These are phyloP conservation scores for Piprites chloris DNA, from an alignment of 2,113 vertebrate genomes.

Conservation along the genomic window DNA sequence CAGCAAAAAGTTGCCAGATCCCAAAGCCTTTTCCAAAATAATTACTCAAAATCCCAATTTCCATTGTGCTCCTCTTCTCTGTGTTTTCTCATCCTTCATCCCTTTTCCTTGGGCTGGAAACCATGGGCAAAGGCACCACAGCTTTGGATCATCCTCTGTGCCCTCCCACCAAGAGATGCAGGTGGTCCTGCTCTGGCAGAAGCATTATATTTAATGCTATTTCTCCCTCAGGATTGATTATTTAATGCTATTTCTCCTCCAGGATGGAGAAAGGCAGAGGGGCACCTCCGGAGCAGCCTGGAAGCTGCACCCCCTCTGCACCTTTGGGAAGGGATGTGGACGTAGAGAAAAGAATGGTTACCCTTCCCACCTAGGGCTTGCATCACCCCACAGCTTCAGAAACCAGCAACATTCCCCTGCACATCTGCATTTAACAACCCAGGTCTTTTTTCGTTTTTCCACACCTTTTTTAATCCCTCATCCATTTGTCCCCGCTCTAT, in stretches of 20 bases:
- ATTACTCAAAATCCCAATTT: not conserved
- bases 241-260: not conserved
- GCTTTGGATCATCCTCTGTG: not conserved
- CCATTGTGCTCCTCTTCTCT: accelerated
- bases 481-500: not conserved
- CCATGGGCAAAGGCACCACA: not conserved
- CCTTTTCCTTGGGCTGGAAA: not conserved
- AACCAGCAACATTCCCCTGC: not conserved
- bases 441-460: not conserved
- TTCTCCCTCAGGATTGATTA: not conserved
- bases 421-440: not conserved
- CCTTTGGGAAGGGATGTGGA: not conserved
- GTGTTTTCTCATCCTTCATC: not conserved
- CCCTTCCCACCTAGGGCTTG: not conserved
- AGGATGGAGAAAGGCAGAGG: not conserved
- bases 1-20: not conserved
- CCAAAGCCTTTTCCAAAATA: not conserved
- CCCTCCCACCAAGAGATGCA: not conserved
- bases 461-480: not conserved
- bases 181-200: not conserved
- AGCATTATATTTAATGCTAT: not conserved
- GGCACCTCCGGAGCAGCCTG: not conserved
- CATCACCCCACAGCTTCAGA: not conserved
- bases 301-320: not conserved
- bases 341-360: not conserved